Conservation (phyloP, 2,797 vertebrate species). For the Halcyon chelicuti region DNA sequence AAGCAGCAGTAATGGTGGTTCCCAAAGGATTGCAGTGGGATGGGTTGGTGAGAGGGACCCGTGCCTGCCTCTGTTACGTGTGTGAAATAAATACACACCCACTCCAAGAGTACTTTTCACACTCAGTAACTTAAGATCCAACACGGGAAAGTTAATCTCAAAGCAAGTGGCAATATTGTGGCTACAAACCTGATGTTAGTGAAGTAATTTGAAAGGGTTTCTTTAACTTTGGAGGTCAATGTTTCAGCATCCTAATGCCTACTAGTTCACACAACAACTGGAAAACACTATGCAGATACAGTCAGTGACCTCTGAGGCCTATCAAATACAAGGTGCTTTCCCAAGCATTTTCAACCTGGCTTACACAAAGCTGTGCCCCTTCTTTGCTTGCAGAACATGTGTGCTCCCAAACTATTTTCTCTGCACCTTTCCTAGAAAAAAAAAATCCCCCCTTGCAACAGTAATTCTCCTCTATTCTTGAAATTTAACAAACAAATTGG, state of each 20-base stretch:
- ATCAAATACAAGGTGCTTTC: background rate
- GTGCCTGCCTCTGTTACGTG: background rate
- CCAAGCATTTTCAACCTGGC: background rate
- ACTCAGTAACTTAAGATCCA: background rate
- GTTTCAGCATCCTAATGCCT: background rate
- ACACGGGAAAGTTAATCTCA: background rate
- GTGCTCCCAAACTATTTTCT: background rate
- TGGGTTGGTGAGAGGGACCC: background rate
- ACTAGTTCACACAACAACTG: background rate
- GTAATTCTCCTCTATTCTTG: background rate
- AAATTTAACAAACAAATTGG: background rate
- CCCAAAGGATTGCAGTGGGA: background rate
- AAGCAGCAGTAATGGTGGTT: background rate
- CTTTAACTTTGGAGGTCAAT: background rate
- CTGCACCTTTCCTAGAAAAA: background rate
- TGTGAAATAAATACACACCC: background rate
- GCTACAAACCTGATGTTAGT: background rate
- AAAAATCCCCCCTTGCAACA: background rate
- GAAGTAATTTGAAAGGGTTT: background rate
- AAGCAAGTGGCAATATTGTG: background rate
- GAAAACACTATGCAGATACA: background rate
- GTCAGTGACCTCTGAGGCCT: background rate
- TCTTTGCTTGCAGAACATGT: background rate
- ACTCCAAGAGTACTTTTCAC: background rate
- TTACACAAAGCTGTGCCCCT: background rate